Evolutionary conservation across 2,797 vertebrate genomes (phyloP).

Genomic region (Urosaurus nigricauda): DNA sequence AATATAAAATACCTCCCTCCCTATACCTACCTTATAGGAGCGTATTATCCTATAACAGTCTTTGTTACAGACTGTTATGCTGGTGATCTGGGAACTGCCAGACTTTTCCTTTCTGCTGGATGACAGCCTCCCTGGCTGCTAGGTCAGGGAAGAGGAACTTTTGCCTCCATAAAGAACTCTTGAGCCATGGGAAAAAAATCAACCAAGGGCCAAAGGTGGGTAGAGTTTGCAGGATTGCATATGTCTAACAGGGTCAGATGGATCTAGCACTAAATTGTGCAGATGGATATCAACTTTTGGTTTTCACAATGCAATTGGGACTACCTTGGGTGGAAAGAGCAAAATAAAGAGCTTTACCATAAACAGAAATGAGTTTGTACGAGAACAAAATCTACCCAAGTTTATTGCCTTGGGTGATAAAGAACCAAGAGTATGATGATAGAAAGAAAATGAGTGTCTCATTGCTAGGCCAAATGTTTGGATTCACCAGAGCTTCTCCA

Average conservation of each 20-base stretch:
- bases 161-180: not conserved
- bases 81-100: no score
- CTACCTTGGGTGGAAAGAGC: slow-evolving; percentile 13
- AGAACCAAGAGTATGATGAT: slow-evolving; percentile 39
- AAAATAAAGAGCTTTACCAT: slow-evolving; percentile 3
- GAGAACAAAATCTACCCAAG: slow-evolving; percentile 24
- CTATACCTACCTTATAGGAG: not conserved
- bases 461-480: slow-evolving; percentile 34
- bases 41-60: no score
- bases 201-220: not conserved
- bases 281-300: not conserved
- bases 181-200: not conserved
- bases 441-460: slow-evolving; percentile 48
- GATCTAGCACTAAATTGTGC: not conserved
- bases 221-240: not conserved
- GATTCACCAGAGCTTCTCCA: not conserved
- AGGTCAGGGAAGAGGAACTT: not conserved
- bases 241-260: not conserved
- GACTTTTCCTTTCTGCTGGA: not conserved
- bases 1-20: not conserved
- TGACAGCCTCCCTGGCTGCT: not conserved
- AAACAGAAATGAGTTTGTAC: not conserved
- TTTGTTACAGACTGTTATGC: no score
- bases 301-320: slow-evolving; percentile 19
- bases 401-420: slow-evolving; percentile 26